A percentile compares a stretch with the other conserved stretches of the same genome.
Conservation (phyloP, 2,888 invertebrate species). For the Acleris sparsana region DNA sequence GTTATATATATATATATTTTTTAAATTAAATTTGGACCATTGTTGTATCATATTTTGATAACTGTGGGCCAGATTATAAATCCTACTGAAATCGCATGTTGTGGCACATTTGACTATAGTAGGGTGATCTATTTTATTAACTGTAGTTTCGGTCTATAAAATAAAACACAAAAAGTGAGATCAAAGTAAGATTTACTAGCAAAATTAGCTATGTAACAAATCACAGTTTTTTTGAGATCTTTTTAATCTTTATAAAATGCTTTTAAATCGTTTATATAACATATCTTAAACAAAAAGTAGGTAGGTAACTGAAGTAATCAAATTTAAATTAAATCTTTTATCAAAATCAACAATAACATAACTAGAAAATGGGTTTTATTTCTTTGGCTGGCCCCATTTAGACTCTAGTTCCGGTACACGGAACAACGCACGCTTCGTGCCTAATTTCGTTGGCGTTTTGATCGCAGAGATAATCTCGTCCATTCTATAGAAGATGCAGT, state of each 20-base stretch:
- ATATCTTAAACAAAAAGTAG: too few relatives aligned
- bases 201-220: too few relatives aligned
- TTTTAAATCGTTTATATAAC: too few relatives aligned
- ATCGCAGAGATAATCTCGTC: conserved; percentile 16
- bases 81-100: not conserved
- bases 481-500: conserved; percentile 25
- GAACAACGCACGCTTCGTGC: conserved; percentile 14
- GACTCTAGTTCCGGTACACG: conserved; percentile 15
- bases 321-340: conserved; percentile 39
- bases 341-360: conserved; percentile 42
- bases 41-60: not conserved
- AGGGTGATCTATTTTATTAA: not conserved
- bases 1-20: not conserved
- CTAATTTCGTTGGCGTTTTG: conserved; percentile 6
- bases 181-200: too few relatives aligned
- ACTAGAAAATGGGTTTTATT: conserved; percentile 1
- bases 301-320: too few relatives aligned
- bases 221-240: too few relatives aligned
- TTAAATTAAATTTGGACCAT: conserved; percentile 1
- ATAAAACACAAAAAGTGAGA: too few relatives aligned
- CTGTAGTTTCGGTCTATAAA: too few relatives aligned
- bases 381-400: conserved; percentile 19
- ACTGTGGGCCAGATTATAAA: not conserved
- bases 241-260: too few relatives aligned
- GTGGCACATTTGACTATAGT: not conserved